Evolutionary conservation across 2,113 vertebrate genomes (phyloP).

Genomic region (Genyomyrus donnyi): DNA sequence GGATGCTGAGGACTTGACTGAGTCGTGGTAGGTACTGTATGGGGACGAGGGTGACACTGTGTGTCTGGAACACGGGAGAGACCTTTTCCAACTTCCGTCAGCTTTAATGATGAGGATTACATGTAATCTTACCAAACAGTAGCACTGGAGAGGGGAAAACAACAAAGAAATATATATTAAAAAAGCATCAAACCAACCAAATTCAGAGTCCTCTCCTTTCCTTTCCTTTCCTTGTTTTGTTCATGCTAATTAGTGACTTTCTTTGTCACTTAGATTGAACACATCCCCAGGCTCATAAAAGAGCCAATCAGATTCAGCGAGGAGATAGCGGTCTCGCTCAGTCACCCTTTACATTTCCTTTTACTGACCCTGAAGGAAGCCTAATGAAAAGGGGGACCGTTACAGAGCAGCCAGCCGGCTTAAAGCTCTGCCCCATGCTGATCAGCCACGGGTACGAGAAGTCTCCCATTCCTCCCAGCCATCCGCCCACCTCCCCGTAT

Average conservation of each 20-base stretch:
- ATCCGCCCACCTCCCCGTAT: not conserved
- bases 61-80: not conserved
- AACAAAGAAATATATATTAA: not conserved
- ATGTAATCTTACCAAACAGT: not conserved
- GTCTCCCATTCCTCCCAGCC: not conserved
- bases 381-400: not conserved
- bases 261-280: slow-evolving; percentile 16
- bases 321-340: not conserved
- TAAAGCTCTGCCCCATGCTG: not conserved
- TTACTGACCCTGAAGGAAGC: not conserved
- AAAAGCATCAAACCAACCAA: not conserved
- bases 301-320: not conserved
- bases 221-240: not conserved
- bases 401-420: not conserved
- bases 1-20: too few relatives aligned
- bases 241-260: not conserved
- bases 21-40: too few relatives aligned
- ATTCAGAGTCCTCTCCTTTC: not conserved
- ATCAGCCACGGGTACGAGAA: not conserved
- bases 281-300: not conserved
- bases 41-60: too few relatives aligned
- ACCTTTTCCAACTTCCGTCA: not conserved
- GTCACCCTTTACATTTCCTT: not conserved
- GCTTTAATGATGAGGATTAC: not conserved
- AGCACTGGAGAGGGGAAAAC: not conserved